Base-by-base conservation (phyloP, 2,797 vertebrate species). In the Ptychobarbus kaznakovi region DNA sequence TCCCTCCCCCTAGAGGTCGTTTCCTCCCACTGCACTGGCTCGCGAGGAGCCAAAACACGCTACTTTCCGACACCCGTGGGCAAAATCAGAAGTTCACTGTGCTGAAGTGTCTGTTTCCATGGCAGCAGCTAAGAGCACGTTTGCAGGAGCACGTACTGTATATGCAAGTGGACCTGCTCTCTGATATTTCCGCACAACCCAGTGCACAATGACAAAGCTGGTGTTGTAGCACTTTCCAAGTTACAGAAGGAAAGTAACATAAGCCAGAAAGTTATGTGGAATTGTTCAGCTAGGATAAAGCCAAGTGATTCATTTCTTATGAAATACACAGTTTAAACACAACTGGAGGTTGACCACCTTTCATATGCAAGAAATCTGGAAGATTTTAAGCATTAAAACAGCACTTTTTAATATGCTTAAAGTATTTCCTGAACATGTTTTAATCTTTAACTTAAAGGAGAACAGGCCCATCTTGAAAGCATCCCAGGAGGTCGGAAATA, bases 91-190 rank as follows among this genome's bases (percentile, higher is more conserved):
- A 38, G 61, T 58, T 53, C 82, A 38, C 12, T 88, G 89, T 77
- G 73, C 87, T 88, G 87, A 92, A 88, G 89, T 91, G 92, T 92
- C 93, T 89, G 92, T 93, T 91, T 91, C 93, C 90, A 92, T 91
- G 91, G 92, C 89, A 92, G 91, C 89, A 73, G 51, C 77, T 58
- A 84, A 82, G 84, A 88, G 84, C 69, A 84, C 28, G 68, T 65
- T 86, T 69, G 80, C 85, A 61, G 86, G 68, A 88, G 86, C 87
- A 87, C 42, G 61, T 89, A 83, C 76, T 61, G 61, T 88, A 85
- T 83, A 92, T 66, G 86, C 74, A 63, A 74, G 49, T 53, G 83
- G 82, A 86, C 82, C 89, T 87, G 86, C 90, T 89, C 86, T 85
- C 86, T 86, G 80, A 80, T 69, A 84, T 82, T 86, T 49, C 5